Evolutionary conservation across 2,797 vertebrate species (phyloP).

Genomic region (Rhinogobio ventralis): DNA sequence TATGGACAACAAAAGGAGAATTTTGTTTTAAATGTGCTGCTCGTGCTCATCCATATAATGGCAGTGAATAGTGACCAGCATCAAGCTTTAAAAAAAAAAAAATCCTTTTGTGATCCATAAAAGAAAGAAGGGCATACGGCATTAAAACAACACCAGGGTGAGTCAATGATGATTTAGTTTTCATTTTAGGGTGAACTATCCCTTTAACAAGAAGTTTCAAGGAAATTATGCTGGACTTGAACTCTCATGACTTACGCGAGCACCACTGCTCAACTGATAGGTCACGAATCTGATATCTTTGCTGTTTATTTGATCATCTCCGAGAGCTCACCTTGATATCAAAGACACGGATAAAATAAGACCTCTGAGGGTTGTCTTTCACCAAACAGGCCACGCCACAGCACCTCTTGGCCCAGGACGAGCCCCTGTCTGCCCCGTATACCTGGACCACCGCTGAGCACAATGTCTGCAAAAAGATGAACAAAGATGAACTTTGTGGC

Average conservation of each 20-base stretch:
- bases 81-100: no score
- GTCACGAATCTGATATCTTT: not conserved
- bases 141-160: no score
- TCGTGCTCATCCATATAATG: no score
- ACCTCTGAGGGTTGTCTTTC: constrained; percentile 98
- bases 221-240: not conserved
- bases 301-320: not conserved
- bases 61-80: no score
- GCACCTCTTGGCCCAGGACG: constrained; percentile 91
- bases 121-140: not conserved
- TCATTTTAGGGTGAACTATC: not conserved
- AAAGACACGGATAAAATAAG: constrained; percentile 96
- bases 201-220: not conserved
- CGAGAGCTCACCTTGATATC: constrained; percentile 91
- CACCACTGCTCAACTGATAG: not conserved
- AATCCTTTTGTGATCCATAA: not conserved
- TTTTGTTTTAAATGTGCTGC: no score
- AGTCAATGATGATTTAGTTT: no score
- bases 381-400: constrained; percentile 96
- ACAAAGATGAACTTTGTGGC: not conserved
- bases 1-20: no score
- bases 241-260: no score
- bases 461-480: constrained; percentile 81
- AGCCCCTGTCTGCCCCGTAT: constrained; percentile 87
- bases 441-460: constrained; percentile 95